Base-by-base conservation (phyloP, 2,113 vertebrate genomes). In the Istiophorus platypterus region DNA sequence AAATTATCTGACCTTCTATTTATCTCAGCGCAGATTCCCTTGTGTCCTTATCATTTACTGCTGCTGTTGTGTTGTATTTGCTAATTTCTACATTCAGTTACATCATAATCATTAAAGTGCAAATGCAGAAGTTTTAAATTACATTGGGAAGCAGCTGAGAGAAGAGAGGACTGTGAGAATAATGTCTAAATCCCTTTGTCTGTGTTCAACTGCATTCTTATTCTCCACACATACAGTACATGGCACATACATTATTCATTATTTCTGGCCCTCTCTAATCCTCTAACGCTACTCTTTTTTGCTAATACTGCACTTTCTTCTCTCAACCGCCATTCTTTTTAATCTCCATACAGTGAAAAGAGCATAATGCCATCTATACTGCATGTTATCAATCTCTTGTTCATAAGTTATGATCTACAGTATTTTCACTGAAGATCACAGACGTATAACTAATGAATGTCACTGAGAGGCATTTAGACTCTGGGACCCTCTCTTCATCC, bases 161-260 rank as follows among this genome's bases (percentile, higher is more conserved):
- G 22, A 24, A 61, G 62, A 26, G 17, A 69, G 14, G 20, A 41
- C 66, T 24, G 12, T 20, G 1, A 15, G 13, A 45, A 41, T 2
- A 13, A 18, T 34, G 27, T 12, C 27, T 49, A 41, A 31, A 39
- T 41, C 57, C 24, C 8, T 58, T 49, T 49, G 54, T 56, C 22
- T 29, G 26, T 26, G 5, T 37, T 24, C 0, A 0, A 14, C 31
- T 70, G 37, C 71, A 14, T 72, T 78, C 20, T 34, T 14, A 68
- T 80, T 82, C 61, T 68, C 27, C 27, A 67, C 57, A 69, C 62
- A 82, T 51, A 24, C 34, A 34, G 31, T 4, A 34, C 31, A 15
- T 58, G 37, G 4, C 7, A 61, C 47, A 76, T 89, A 24, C 62
- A 78, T 86, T 73, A 81, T 84, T 76, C 62, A 84, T 76, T 0